Evolutionary conservation across 2,113 vertebrate genomes (phyloP).

Genomic region (Podarcis raffonei): DNA sequence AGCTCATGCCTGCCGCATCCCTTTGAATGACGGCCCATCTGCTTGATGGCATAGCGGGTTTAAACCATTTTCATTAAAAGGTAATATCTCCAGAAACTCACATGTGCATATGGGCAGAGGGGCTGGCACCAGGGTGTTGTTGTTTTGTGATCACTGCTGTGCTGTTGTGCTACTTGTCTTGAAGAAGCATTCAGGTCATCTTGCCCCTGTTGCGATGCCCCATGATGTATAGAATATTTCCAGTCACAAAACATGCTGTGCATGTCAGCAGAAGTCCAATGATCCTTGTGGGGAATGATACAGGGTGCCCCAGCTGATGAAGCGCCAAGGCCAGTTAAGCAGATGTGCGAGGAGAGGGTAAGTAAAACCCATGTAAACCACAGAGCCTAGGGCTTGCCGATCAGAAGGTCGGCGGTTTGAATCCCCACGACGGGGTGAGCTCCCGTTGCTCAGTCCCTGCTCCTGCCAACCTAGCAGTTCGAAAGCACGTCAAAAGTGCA

Average conservation of each 20-base stretch:
- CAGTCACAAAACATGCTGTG: neutral
- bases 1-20: neutral
- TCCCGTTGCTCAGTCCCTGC: no score
- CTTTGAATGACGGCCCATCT: constrained; percentile 54
- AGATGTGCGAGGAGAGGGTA: no score
- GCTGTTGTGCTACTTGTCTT: constrained; percentile 7
- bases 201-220: constrained; percentile 16
- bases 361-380: no score
- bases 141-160: accelerated
- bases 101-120: neutral
- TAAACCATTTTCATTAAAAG: constrained; percentile 47
- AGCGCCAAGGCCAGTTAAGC: no score
- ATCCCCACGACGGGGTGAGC: no score
- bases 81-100: neutral
- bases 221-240: neutral
- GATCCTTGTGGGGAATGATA: neutral
- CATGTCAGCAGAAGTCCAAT: neutral
- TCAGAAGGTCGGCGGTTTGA: no score
- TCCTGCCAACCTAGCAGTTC: no score
- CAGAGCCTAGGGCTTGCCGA: no score
- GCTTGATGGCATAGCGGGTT: constrained; percentile 22
- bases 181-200: neutral
- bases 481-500: no score
- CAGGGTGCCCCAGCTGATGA: no score
- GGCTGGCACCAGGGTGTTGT: neutral